Conservation (phyloP, 1,140 invertebrate genomes). For the Coenobita brevimanus region DNA sequence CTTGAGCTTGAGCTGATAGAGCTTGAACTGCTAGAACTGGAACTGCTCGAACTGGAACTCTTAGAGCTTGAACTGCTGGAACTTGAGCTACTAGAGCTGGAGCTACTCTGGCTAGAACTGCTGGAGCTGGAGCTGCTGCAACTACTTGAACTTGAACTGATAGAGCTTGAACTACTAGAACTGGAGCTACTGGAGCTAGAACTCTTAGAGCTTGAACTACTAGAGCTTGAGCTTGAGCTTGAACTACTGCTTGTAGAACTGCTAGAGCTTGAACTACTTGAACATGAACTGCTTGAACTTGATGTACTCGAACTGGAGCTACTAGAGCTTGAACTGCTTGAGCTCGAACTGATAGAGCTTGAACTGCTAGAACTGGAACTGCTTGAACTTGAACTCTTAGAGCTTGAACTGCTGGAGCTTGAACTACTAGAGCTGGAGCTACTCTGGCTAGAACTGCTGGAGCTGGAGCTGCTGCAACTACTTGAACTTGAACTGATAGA, state of each 20-base stretch:
- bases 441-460: not conserved
- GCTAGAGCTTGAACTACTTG: slow-evolving; percentile 5
- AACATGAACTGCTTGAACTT: slow-evolving; percentile 21
- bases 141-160: not conserved
- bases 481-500: not conserved
- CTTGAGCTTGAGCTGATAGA: slow-evolving; percentile 13
- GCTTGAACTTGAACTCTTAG: not conserved
- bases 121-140: slow-evolving; percentile 1
- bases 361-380: slow-evolving; percentile 7
- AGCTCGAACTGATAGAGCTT: not conserved
- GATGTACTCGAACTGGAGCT: not conserved
- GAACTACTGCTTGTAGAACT: too few species aligned
- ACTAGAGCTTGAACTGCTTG: not conserved
- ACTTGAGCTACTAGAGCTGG: not conserved
- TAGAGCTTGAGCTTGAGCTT: not conserved
- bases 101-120: not conserved
- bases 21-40: slow-evolving; percentile 7
- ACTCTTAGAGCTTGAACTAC: not conserved
- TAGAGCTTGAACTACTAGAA: not conserved
- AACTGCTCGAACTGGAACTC: not conserved
- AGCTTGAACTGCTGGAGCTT: not conserved
- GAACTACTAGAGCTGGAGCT: too few species aligned
- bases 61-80: not conserved
- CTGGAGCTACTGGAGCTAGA: not conserved
- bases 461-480: too few species aligned